phyloP scores from a whole-genome alignment of 2,888 invertebrate species.

The Tiliacea aurago region DNA sequence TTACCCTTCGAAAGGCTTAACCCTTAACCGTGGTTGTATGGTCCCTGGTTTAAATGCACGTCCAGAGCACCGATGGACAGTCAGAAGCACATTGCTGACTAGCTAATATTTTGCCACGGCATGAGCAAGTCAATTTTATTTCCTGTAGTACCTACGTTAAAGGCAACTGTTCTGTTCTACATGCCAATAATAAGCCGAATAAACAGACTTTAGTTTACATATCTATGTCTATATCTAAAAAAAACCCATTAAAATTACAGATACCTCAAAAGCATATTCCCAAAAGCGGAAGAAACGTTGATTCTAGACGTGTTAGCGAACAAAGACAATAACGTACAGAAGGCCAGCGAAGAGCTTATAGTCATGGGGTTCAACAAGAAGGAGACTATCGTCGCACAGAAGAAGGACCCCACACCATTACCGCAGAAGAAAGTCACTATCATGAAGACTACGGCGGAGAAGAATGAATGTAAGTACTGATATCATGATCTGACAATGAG shows the following conservation, averaged over 20 bases:
- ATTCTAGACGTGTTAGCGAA: constrained; percentile 95
- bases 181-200: neutral
- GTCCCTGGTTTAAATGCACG: too few species aligned
- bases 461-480: constrained; percentile 91
- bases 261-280: constrained; percentile 97
- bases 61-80: neutral
- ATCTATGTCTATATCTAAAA: neutral
- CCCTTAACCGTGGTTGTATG: too few species aligned
- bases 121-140: neutral
- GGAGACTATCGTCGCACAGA: constrained; percentile 87
- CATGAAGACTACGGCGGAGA: constrained; percentile 93
- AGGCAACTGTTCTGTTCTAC: neutral
- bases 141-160: neutral
- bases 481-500: neutral
- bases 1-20: too few species aligned
- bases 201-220: neutral
- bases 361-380: constrained; percentile 96
- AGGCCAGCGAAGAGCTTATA: constrained; percentile 95
- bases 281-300: constrained; percentile 96
- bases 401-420: constrained; percentile 77
- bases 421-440: constrained; percentile 90
- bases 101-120: too few species aligned
- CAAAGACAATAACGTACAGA: constrained; percentile 97
- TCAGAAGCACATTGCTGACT: neutral
- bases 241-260: constrained; percentile 84